A percentile compares a stretch with the other conserved stretches of the same genome.
These are phyloP conservation scores for Lasioglossum malachurum DNA, from an alignment of 2,888 invertebrate species.

Conservation along the genomic window DNA sequence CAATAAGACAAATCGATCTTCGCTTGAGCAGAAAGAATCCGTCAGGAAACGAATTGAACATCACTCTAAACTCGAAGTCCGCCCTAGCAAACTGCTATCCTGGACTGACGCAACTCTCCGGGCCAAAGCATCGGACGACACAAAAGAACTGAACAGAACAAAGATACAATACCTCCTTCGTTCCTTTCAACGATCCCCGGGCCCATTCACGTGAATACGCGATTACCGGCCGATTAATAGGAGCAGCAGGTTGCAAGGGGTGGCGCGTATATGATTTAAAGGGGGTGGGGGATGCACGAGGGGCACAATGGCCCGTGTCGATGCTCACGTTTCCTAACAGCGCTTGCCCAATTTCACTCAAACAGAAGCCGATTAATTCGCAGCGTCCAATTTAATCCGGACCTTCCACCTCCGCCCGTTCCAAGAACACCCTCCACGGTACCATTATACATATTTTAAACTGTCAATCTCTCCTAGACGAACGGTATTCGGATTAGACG, in stretches of 20 bases:
- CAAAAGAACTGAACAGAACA: slow-evolving; percentile 50
- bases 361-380: slow-evolving; percentile 85
- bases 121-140: slow-evolving; percentile 9
- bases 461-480: slow-evolving; percentile 83
- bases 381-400: slow-evolving; percentile 83
- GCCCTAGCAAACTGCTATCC: slow-evolving; percentile 24
- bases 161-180: slow-evolving; percentile 59
- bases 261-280: slow-evolving; percentile 67
- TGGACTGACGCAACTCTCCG: slow-evolving; percentile 20
- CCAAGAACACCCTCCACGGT: slow-evolving; percentile 53
- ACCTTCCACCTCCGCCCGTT: slow-evolving; percentile 48
- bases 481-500: slow-evolving; percentile 72
- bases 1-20: not conserved
- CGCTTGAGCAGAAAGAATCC: not conserved
- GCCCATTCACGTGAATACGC: slow-evolving; percentile 56
- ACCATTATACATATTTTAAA: slow-evolving; percentile 85
- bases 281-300: slow-evolving; percentile 45
- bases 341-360: slow-evolving; percentile 83
- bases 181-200: slow-evolving; percentile 40
- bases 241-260: slow-evolving; percentile 59
- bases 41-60: slow-evolving; percentile 23
- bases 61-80: slow-evolving; percentile 18
- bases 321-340: slow-evolving; percentile 82
- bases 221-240: slow-evolving; percentile 69
- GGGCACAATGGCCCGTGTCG: slow-evolving; percentile 70